Percentiles rank a stretch among this genome's conserved stretches.
Conservation (phyloP, 2,888 invertebrate genomes). For the Metellina segmentata region DNA sequence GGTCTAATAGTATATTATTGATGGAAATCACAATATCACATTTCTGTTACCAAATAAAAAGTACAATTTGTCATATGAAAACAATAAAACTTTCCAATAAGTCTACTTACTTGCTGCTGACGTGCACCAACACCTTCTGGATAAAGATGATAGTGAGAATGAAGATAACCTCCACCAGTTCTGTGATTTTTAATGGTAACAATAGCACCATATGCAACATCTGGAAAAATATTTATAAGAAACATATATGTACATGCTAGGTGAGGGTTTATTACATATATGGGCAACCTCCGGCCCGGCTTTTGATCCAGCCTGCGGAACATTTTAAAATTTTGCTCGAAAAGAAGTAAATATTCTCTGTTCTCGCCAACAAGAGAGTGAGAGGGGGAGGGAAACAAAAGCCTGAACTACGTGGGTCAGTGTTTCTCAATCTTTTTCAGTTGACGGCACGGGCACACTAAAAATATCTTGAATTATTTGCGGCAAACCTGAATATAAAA, state of each 20-base stretch:
- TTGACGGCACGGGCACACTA: too few relatives aligned
- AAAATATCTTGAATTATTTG: too few relatives aligned
- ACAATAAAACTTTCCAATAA: not conserved
- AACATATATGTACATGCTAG: not conserved
- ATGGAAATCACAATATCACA: not conserved
- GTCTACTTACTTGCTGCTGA: conserved; percentile 90
- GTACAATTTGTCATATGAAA: not conserved
- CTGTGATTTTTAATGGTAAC: conserved; percentile 95
- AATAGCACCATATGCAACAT: conserved; percentile 92
- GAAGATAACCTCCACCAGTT: conserved; percentile 96
- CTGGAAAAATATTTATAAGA: conserved; percentile 78
- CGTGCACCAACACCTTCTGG: conserved; percentile 93
- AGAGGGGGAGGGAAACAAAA: too few relatives aligned
- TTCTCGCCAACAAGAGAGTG: too few relatives aligned
- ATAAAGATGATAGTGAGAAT: conserved; percentile 97
- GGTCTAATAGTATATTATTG: not conserved
- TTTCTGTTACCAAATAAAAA: not conserved
- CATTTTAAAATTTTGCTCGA: too few relatives aligned
- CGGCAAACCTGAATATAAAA: too few relatives aligned
- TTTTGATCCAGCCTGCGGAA: too few relatives aligned
- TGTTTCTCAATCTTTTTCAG: too few relatives aligned
- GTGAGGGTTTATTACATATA: too few relatives aligned
- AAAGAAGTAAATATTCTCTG: too few relatives aligned
- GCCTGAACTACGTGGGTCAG: too few relatives aligned
- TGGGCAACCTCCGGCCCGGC: too few relatives aligned